phyloP scores from a whole-genome alignment of 2,888 invertebrate genomes.

The Lucinisca nassula region DNA sequence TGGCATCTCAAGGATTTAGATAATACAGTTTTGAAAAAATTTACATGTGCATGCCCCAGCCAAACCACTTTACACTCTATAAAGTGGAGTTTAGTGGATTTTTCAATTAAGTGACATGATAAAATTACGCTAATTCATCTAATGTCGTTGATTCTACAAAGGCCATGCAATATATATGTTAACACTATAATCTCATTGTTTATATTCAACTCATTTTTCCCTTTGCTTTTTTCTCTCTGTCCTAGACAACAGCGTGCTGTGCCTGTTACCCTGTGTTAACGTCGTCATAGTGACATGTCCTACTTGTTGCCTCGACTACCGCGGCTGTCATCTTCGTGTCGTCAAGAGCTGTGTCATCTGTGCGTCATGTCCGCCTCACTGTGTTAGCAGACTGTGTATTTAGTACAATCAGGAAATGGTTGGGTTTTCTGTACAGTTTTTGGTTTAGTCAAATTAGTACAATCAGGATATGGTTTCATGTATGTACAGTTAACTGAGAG shows the following conservation, averaged over 20 bases:
- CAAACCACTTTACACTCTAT: no score
- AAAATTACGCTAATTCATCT: no score
- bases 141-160: no score
- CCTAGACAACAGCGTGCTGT: slow-evolving; percentile 15
- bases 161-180: slow-evolving; percentile 3
- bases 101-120: no score
- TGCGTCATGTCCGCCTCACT: slow-evolving; percentile 8
- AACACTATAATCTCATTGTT: background rate
- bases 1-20: no score
- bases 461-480: background rate
- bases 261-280: slow-evolving; percentile 6
- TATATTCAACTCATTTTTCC: slow-evolving; percentile 15
- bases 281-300: slow-evolving; percentile 6
- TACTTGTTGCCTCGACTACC: slow-evolving; percentile 16
- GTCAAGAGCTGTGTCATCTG: slow-evolving; percentile 13
- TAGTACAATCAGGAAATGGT: slow-evolving; percentile 1
- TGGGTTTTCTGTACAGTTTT: slow-evolving; percentile 7
- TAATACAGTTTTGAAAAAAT: no score
- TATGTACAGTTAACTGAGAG: background rate
- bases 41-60: no score
- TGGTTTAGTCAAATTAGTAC: background rate
- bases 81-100: no score
- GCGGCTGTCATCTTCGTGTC: slow-evolving; percentile 14
- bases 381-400: slow-evolving; percentile 7
- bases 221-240: slow-evolving; percentile 14